These are phyloP conservation scores for Apamea crenata DNA, from an alignment of 2,888 invertebrate genomes.

Conservation along the genomic window DNA sequence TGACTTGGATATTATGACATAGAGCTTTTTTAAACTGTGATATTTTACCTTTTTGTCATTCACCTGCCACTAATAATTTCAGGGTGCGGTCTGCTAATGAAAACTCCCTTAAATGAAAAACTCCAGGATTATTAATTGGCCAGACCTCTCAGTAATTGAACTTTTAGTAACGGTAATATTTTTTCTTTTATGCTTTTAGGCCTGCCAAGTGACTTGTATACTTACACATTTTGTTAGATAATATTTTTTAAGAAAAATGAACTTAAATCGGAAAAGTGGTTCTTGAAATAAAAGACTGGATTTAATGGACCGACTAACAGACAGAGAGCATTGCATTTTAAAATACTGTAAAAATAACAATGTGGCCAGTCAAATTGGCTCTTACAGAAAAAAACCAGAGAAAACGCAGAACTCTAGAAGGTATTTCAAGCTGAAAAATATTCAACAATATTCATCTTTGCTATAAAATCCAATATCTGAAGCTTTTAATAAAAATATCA, in stretches of 20 bases:
- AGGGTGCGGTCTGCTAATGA: slow-evolving; percentile 9
- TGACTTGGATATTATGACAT: background rate
- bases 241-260: background rate
- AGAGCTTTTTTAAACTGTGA: too few relatives aligned
- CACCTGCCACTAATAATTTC: background rate
- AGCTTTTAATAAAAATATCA: background rate
- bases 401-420: background rate
- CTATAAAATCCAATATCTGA: slow-evolving; percentile 2
- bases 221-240: background rate
- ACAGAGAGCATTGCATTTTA: background rate
- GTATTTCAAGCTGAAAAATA: background rate
- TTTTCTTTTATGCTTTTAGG: slow-evolving; percentile 7
- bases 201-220: background rate
- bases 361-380: background rate
- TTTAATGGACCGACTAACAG: too few relatives aligned
- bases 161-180: background rate
- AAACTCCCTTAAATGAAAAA: slow-evolving; percentile 16
- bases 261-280: background rate
- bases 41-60: background rate
- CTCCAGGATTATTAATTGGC: background rate
- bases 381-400: background rate
- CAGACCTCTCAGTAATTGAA: background rate
- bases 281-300: background rate
- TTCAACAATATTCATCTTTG: background rate
- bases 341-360: background rate